Base-by-base conservation (phyloP, 2,113 vertebrate genomes). In the Melospiza georgiana region DNA sequence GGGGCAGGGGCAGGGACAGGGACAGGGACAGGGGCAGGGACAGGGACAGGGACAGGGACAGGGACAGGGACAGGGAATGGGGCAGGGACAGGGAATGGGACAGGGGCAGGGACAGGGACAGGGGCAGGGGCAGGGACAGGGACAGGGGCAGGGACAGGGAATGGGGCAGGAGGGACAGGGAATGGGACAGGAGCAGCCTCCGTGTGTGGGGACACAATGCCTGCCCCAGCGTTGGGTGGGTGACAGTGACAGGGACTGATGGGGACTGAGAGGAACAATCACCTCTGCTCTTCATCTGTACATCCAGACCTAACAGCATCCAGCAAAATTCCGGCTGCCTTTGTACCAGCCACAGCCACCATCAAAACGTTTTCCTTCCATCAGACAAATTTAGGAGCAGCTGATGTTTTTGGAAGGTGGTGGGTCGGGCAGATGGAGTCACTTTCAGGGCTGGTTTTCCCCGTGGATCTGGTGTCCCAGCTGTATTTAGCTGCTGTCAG, bases 141-240 rank as follows among this genome's bases (percentile, higher is more conserved):
- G 39, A 5, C 39, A 39, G 39, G 39, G n/a, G n/a, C n/a, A 39
- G 39, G 39, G 39, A 11, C 11, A 39, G 27, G 24, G 4, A 10
- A 37, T n/a, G 37, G 37, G 37, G 37, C 37, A 37, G 37, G 37
- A 37, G 37, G 37, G 37, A 37, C 37, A 37, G 37, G 37, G 37
- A 37, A 37, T 37, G 39, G 39, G 39, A 0, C 16, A 62, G 46
- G 10, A 21, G n/a, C 58, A 41, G 71, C 20, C 12, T 21, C 41
- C 14, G 39, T 2, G 0, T 17, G 59, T 10, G 0, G 21, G 57
- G 15, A 16, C 5, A 27, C 51, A 17, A 11, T 0, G 0, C 31
- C 4, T 6, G 13, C 35, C 23, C 28, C n/a, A 15, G 2, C 2
- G 0, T 0, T 5, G 23, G 10, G 41, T 5, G 37, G 52, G 46